Base-by-base conservation (phyloP, 53 echinoderm and acorn worm species). In the Zoroaster sp. region DNA sequence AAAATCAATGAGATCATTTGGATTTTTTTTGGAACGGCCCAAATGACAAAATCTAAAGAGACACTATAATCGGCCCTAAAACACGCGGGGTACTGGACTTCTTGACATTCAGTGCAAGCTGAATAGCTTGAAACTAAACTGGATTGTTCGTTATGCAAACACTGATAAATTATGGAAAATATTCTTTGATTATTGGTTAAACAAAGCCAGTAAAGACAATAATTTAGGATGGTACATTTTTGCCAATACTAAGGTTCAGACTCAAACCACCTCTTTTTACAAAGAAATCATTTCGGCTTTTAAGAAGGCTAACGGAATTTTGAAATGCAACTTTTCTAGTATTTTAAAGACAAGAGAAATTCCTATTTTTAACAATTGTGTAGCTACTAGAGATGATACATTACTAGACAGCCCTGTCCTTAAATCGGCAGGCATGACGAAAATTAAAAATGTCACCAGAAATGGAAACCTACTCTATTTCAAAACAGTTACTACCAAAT, bases 151-250 rank as follows among this genome's bases (percentile, higher is more conserved):
- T 0, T 80, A 63, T n/a, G n/a, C n/a, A 25, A 6, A 25, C n/a
- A 1, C 38, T n/a, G 2, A 2, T 25, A 80, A 35, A 53, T 2
- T 9, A 35, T 80, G 63, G 80, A 80, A 80, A 65, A 23, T 17
- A 37, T 38, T 65, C 13, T 63, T 65, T 5, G 40, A 80, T 21
- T 63, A 80, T 65, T 80, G 80, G 80, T 35, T 80, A 10, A 25
- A 28, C 21, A 80, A 21, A 65, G 80, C 78, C 5, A 78, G 55
- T 54, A 38, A 7, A 12, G 36, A 21, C 9, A 54, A n/a, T 21
- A 54, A 78, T 54, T 11, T 78, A 55, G 78, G 53, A 3, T 78
- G 78, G 53, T 78, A 78, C 14, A 35, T 78, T 35, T 78, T 78
- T 53, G 42, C 54, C 15, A 78, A 54, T 35, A 2, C 12, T 35